phyloP scores from a whole-genome alignment of 2,888 invertebrate genomes.

The Rhingia rostrata region DNA sequence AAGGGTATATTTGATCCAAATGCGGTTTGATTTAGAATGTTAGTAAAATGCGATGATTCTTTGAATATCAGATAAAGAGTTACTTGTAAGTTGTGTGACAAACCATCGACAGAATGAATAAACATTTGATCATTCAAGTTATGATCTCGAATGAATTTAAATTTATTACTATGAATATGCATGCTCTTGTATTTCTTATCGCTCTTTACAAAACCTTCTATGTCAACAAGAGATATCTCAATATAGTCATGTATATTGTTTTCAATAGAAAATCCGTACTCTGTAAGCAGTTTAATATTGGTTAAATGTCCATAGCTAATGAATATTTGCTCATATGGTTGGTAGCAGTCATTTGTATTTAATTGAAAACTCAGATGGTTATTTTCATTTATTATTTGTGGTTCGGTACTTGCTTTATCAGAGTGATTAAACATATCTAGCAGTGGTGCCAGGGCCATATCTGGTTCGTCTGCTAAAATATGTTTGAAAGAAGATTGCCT shows the following conservation, averaged over 20 bases:
- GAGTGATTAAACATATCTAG: slow-evolving; percentile 96
- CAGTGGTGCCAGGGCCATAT: slow-evolving; percentile 92
- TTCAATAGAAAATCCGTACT: slow-evolving; percentile 93
- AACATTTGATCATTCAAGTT: slow-evolving; percentile 86
- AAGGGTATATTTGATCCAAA: slow-evolving; percentile 79
- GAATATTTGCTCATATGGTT: slow-evolving; percentile 89
- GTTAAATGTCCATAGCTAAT: slow-evolving; percentile 94
- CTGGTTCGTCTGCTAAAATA: slow-evolving; percentile 85
- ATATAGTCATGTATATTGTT: slow-evolving; percentile 88
- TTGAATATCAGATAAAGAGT: slow-evolving; percentile 81
- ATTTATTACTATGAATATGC: slow-evolving; percentile 85
- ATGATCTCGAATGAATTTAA: slow-evolving; percentile 86
- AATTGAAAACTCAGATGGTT: slow-evolving; percentile 77
- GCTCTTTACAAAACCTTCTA: slow-evolving; percentile 83
- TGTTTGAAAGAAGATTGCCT: slow-evolving; percentile 76
- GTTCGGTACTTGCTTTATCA: slow-evolving; percentile 85
- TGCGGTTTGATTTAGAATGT: slow-evolving; percentile 81
- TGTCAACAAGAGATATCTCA: slow-evolving; percentile 85
- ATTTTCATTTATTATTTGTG: slow-evolving; percentile 78
- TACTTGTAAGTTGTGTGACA: slow-evolving; percentile 87
- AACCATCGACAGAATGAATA: slow-evolving; percentile 85
- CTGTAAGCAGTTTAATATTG: slow-evolving; percentile 90
- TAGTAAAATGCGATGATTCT: slow-evolving; percentile 79
- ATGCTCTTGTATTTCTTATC: slow-evolving; percentile 77
- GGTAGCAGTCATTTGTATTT: slow-evolving; percentile 80